Conservation (phyloP, 2,797 vertebrate species). For the Eutrigla gurnardus region DNA sequence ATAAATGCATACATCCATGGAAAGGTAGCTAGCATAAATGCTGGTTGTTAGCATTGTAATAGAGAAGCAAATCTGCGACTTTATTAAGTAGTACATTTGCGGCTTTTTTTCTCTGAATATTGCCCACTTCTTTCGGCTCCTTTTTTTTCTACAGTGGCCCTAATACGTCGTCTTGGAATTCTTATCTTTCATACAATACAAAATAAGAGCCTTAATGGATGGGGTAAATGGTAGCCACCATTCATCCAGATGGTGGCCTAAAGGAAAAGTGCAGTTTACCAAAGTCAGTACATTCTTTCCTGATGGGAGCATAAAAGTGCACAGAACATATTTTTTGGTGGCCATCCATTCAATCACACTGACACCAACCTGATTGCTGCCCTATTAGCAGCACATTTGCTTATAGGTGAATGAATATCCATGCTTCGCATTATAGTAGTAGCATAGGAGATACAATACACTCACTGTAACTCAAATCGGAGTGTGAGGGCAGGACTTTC, state of each 20-base stretch:
- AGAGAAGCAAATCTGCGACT: too few species aligned
- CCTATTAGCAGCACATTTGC: background rate
- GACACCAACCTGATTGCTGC: background rate
- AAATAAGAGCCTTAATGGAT: too few species aligned
- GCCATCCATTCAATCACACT: background rate
- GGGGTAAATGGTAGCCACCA: background rate
- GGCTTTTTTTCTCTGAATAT: too few species aligned
- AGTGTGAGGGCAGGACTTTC: background rate
- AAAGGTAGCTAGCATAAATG: too few species aligned
- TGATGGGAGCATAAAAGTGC: background rate
- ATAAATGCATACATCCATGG: too few species aligned
- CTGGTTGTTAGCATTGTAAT: too few species aligned
- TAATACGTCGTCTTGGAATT: too few species aligned
- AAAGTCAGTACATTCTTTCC: background rate
- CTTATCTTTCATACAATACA: too few species aligned
- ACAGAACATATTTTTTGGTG: background rate
- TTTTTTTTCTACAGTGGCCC: too few species aligned
- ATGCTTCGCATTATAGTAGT: background rate
- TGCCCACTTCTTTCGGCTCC: too few species aligned
- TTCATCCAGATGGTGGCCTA: background rate
- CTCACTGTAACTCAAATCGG: background rate
- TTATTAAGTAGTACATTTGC: too few species aligned
- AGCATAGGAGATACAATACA: background rate
- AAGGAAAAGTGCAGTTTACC: background rate
- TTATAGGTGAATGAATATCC: conserved; percentile 2